Base-by-base conservation (phyloP, 2,113 vertebrate genomes). In the Cephalopterus ornatus region DNA sequence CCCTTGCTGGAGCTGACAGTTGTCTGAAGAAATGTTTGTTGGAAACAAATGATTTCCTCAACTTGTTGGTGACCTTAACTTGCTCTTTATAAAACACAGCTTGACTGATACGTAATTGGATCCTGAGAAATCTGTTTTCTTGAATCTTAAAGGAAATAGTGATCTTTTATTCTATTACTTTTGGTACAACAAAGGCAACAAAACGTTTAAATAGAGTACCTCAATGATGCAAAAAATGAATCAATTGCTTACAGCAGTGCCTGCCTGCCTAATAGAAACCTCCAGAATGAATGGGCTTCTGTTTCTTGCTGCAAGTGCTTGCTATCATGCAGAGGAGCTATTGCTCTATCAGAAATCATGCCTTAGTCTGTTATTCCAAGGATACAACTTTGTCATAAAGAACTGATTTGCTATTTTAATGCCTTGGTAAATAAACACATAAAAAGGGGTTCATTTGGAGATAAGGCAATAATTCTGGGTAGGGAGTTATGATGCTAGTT, bases 351-450 rank as follows among this genome's bases (percentile, higher is more conserved):
- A 97, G 92, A 98, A 96, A 92, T 96, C 92, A 92, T 66, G 59
- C 71, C 83, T 85, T 96, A 96, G 75, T 53, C 94, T 92, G 85
- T 97, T 98, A 97, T 97, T 97, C 80, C 90, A 97, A 93, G 96
- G 88, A 97, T 92, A 95, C 58, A 95, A 91, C 94, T 96, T 97
- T 97, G 93, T 96, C 95, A 88, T 95, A 92, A 97, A 97, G 79
- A 98, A 97, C 62, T 89, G 53, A 96, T 98, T 97, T 97, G 83
- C 97, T 98, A 97, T 97, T 97, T 97, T 97, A 98, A 96, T 93
- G 85, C 85, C 63, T 96, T 97, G 86, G 89, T 97, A 98, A 98
- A 97, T 89, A 98, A 95, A 95, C 55, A 79, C 90, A 90, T 35
- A 62, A 78, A 81, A 76, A 61, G 17, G 20, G 2, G 68, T 92